Conservation (phyloP, 2,113 vertebrate genomes). For the Nerophis ophidion region DNA sequence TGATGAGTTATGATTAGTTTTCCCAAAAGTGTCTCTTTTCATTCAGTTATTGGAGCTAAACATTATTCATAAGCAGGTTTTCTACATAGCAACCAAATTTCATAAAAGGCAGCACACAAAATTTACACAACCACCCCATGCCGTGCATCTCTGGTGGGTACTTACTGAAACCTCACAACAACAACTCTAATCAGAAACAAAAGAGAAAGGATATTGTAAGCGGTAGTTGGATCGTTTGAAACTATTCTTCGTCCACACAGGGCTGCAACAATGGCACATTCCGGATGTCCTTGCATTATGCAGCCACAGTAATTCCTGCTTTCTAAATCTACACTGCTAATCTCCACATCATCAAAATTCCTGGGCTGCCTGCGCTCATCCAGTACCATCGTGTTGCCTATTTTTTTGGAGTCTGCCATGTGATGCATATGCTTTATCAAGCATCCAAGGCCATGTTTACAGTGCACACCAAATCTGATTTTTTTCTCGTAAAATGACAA, state of each 20-base stretch:
- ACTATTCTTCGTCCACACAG: not conserved
- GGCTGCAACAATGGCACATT: constrained; percentile 26
- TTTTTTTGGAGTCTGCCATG: constrained; percentile 23
- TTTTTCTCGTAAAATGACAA: too few species aligned
- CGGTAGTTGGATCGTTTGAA: not conserved
- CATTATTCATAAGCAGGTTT: constrained; percentile 9
- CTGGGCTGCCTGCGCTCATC: constrained; percentile 30
- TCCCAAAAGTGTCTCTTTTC: not conserved
- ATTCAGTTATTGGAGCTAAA: constrained; percentile 20
- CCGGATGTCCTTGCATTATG: constrained; percentile 32
- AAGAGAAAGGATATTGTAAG: constrained; percentile 31
- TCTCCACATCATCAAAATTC: constrained; percentile 46
- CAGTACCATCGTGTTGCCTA: constrained; percentile 24
- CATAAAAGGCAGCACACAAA: constrained; percentile 21
- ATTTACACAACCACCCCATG: constrained; percentile 36
- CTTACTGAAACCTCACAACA: constrained; percentile 79
- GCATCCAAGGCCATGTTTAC: too few species aligned
- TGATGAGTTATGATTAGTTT: constrained; percentile 1
- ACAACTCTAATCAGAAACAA: constrained; percentile 66
- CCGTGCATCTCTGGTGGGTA: constrained; percentile 59
- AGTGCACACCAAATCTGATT: too few species aligned
- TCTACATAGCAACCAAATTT: constrained; percentile 1
- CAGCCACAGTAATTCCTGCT: constrained; percentile 26
- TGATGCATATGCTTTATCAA: constrained; percentile 21
- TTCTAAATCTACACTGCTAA: constrained; percentile 40